Evolutionary conservation across 1,140 invertebrate species (phyloP).

Genomic region (Drosophila suzukii): DNA sequence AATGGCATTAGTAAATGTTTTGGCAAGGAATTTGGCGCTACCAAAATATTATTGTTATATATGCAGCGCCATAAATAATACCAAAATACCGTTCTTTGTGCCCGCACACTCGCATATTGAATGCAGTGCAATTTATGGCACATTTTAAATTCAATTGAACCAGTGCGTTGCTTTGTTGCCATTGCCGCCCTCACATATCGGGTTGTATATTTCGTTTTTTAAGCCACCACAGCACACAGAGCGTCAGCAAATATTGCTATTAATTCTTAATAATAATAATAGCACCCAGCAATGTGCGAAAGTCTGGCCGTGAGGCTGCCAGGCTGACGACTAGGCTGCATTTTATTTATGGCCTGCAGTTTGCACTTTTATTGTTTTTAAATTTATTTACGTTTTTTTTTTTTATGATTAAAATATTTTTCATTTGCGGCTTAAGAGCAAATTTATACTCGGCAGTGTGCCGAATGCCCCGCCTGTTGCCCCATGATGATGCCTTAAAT

Average conservation of each 20-base stretch:
- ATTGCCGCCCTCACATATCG: conserved; percentile 1
- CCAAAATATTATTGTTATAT: conserved; percentile 56
- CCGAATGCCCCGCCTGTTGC: conserved; percentile 7
- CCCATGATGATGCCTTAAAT: no score
- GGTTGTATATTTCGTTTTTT: conserved; percentile 40
- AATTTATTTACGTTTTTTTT: conserved; percentile 59
- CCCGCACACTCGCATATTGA: conserved; percentile 23
- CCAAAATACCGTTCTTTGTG: conserved; percentile 40
- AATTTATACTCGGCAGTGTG: conserved; percentile 40
- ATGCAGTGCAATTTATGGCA: conserved; percentile 61
- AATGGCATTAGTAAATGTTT: conserved; percentile 66
- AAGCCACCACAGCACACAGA: conserved; percentile 12
- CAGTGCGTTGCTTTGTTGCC: conserved; percentile 33
- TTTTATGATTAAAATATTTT: conserved; percentile 59
- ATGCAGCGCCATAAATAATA: conserved; percentile 64
- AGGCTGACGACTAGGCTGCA: conserved; percentile 41
- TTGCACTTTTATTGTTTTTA: conserved; percentile 61
- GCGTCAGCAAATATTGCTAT: conserved; percentile 70
- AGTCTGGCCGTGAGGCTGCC: conserved; percentile 1
- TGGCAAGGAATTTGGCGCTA: conserved; percentile 49
- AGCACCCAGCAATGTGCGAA: conserved; percentile 13
- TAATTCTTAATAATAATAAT: conserved; percentile 72
- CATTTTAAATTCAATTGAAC: conserved; percentile 72
- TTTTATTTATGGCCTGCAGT: conserved; percentile 54
- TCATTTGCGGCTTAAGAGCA: conserved; percentile 67